These are phyloP conservation scores for Apotomis betuletana DNA, from an alignment of 2,888 invertebrate genomes.

Conservation along the genomic window DNA sequence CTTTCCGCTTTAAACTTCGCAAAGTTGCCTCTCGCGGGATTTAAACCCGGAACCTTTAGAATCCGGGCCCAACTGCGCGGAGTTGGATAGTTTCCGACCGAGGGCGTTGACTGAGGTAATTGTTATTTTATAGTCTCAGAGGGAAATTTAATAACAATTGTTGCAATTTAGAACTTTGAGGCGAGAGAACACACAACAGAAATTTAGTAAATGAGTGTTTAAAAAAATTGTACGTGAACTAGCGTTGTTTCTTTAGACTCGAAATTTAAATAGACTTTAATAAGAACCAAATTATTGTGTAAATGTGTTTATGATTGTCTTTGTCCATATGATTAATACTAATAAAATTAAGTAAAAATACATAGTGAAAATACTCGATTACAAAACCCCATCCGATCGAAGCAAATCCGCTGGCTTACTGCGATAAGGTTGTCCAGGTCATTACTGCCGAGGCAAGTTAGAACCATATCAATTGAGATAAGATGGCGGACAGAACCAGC, in stretches of 20 bases:
- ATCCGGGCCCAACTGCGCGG: not conserved
- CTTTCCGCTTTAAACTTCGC: not conserved
- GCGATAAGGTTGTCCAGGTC: constrained; percentile 19
- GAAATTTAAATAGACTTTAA: no score
- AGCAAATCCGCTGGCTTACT: constrained; percentile 7
- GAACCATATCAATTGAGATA: constrained; percentile 6
- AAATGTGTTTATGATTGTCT: no score
- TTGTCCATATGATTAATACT: no score
- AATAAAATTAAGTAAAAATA: no score
- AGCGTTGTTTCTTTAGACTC: no score
- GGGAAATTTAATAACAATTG: not conserved
- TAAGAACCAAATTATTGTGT: no score
- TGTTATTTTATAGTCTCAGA: constrained; percentile 12
- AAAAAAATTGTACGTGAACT: no score
- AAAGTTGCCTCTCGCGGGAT: not conserved
- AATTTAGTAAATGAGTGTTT: no score
- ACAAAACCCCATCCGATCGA: no score
- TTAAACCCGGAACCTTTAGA: not conserved
- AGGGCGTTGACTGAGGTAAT: not conserved
- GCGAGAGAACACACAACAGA: no score
- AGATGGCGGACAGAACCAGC: not conserved
- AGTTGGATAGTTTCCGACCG: not conserved
- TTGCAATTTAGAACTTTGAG: not conserved
- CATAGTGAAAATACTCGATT: no score
- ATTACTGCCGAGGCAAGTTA: constrained; percentile 6